Percentiles rank a stretch among this genome's conserved stretches.
Evolutionary conservation across 2,113 vertebrate species (phyloP).

Genomic region (Labeo catla): DNA sequence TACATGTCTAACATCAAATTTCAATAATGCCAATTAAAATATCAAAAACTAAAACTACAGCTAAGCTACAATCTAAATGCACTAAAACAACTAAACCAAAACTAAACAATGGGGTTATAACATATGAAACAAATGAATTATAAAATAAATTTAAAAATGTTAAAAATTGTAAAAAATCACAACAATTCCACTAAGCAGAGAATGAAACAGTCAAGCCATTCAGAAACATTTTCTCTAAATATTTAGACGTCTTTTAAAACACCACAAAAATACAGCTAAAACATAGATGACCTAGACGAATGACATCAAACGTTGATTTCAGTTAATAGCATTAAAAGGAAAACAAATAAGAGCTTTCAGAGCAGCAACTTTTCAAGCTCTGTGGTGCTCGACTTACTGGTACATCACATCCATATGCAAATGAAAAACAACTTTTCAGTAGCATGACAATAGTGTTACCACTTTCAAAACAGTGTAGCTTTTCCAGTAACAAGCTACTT

Average conservation of each 20-base stretch:
- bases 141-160: too few relatives aligned
- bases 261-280: not conserved
- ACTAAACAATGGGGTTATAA: too few relatives aligned
- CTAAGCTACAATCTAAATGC: not conserved
- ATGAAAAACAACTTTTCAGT: not conserved
- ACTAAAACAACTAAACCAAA: too few relatives aligned
- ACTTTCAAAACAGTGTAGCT: not conserved
- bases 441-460: not conserved
- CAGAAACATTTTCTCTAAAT: constrained; percentile 20
- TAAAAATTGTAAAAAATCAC: too few relatives aligned
- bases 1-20: not conserved
- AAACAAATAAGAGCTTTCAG: constrained; percentile 4
- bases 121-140: too few relatives aligned
- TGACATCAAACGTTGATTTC: not conserved
- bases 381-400: not conserved
- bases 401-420: not conserved
- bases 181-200: constrained; percentile 42
- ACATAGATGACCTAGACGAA: not conserved
- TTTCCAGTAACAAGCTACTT: not conserved
- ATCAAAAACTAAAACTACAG: not conserved
- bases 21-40: not conserved
- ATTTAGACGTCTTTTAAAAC: constrained; percentile 53
- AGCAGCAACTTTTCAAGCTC: not conserved
- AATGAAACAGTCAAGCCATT: constrained; percentile 47
- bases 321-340: constrained; percentile 31